phyloP scores from a whole-genome alignment of 2,797 vertebrate species.

The Nannoperca obscura region DNA sequence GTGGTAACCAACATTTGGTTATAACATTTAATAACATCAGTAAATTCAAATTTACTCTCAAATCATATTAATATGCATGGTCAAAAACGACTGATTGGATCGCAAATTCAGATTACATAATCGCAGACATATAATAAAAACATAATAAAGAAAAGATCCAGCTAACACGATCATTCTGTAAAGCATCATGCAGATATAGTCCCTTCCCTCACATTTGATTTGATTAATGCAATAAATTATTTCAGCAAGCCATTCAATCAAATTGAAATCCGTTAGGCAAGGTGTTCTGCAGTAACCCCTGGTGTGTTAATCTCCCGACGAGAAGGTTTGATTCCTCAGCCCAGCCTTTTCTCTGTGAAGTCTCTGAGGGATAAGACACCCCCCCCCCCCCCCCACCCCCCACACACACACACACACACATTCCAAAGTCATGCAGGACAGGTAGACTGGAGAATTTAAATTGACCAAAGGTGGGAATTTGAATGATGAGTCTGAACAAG shows the following conservation, averaged over 20 bases:
- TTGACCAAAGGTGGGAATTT: conserved; percentile 42
- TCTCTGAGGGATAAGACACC: background rate
- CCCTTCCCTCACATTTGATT: conserved; percentile 30
- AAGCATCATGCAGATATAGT: conserved; percentile 44
- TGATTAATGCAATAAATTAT: conserved; percentile 49
- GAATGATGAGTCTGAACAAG: conserved; percentile 30
- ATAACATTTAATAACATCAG: no score
- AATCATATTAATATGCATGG: no score
- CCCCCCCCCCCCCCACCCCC: no score
- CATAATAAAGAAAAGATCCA: conserved; percentile 39
- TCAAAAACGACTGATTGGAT: no score
- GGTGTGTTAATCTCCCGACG: conserved; percentile 51
- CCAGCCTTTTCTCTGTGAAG: conserved; percentile 10
- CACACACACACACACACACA: no score
- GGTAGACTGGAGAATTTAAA: conserved; percentile 44
- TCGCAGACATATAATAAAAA: conserved; percentile 17
- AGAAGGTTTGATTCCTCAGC: conserved; percentile 39
- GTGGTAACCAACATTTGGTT: no score
- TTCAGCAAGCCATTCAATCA: conserved; percentile 39
- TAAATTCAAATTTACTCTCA: no score
- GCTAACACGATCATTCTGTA: conserved; percentile 36
- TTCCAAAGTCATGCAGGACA: conserved; percentile 38
- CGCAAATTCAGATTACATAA: background rate
- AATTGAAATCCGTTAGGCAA: conserved; percentile 38
- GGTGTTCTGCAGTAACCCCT: conserved; percentile 24